These are phyloP conservation scores for Apodemus agrarius DNA, from an alignment of 2,797 vertebrate genomes.

Conservation along the genomic window DNA sequence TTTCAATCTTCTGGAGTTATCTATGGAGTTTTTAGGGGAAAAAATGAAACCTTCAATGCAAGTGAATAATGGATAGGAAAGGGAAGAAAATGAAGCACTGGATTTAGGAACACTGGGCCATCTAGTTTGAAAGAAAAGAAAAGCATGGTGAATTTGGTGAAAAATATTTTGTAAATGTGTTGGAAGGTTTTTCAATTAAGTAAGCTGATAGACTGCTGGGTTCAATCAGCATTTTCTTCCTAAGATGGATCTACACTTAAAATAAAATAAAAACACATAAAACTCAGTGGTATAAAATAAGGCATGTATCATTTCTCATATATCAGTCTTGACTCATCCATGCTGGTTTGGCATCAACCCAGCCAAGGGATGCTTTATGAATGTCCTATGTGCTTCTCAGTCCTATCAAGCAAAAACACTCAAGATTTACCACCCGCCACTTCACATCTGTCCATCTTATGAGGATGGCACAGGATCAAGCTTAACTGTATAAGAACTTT, in stretches of 20 bases:
- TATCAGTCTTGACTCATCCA: background rate
- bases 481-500: background rate
- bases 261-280: background rate
- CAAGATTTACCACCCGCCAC: background rate
- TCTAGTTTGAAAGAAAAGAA: background rate
- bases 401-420: background rate
- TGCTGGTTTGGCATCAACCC: background rate
- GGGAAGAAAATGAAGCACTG: background rate
- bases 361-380: background rate
- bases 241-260: background rate
- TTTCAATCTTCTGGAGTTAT: background rate
- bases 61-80: background rate
- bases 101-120: background rate
- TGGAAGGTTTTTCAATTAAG: background rate
- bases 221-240: background rate
- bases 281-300: background rate
- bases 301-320: background rate
- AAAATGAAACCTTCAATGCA: background rate
- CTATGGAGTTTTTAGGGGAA: background rate
- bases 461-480: background rate
- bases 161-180: background rate
- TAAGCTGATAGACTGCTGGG: background rate
- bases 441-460: background rate
- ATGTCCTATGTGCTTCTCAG: background rate
- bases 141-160: background rate